Base-by-base conservation (phyloP, 2,797 vertebrate genomes). In the Phaenicophaeus curvirostris region DNA sequence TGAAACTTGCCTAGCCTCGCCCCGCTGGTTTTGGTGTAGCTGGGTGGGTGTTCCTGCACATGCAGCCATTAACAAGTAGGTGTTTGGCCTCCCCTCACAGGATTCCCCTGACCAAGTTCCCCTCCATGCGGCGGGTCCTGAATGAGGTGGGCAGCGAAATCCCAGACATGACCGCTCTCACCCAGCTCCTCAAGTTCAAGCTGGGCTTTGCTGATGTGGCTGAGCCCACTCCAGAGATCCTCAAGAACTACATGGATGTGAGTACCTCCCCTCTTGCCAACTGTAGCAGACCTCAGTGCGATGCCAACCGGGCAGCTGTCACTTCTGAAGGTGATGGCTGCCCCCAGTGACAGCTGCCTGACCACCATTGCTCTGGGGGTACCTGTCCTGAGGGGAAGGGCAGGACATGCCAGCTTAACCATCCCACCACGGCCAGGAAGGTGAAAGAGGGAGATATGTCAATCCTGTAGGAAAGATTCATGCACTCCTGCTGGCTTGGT, bases 201-300 rank as follows among this genome's bases (percentile, higher is more conserved):
- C 68, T 97, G 68, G 98, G 98, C 75, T 98, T 98, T 33, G 96
- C 98, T 0, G 30, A 96, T 11, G 90, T 92, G 30, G 95, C 87
- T 1, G 96, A n/a, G 3, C 99, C 99, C 35, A 98, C 98, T 33
- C 99, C 99, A 0, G 99, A 99, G 95, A 96, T 97, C 9, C 97
- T 99, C 85, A 99, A 98, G 96, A 99, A 99, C 97, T 99, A 99
- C 97, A 97, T 99, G 90, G 99, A 99, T 69, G 99, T 99, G 96
- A 99, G 99, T 98, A 75, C 18, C 13, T 3, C 13, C 5, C 21
- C 15, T 8, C 3, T 2, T 37, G 24, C 10, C 3, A 8, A 10
- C 28, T n/a, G 39, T 31, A 46, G 39, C 0, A 0, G 42, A 66
- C 33, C n/a, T 41, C 10, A 33, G 18, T 2, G 5, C 1, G 5